Percentiles rank a stretch among this genome's conserved stretches.
phyloP scores from a whole-genome alignment of 2,113 vertebrate species.

The Gallinago paraguaiae region DNA sequence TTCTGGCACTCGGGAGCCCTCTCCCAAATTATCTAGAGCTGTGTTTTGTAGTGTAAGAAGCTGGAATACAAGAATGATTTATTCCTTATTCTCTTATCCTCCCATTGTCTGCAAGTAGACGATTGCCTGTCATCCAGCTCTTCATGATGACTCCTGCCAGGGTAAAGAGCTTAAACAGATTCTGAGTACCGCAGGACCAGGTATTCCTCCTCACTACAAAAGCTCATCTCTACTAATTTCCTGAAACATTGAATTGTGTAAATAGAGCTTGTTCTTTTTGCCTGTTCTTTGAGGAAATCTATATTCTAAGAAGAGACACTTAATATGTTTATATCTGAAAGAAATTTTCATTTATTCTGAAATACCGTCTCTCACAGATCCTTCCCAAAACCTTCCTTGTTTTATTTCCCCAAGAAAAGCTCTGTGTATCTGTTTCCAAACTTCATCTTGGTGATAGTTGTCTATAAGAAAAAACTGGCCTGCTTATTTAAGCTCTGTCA shows the following conservation, averaged over 20 bases:
- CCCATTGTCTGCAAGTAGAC: background rate
- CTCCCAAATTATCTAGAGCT: background rate
- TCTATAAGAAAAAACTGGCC: background rate
- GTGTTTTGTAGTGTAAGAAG: background rate
- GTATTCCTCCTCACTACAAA: background rate
- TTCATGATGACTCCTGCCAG: background rate
- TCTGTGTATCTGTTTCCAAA: constrained; percentile 40
- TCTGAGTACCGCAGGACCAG: background rate
- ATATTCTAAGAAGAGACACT: background rate
- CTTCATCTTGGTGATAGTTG: constrained; percentile 8
- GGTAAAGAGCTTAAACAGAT: background rate
- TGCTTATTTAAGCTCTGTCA: constrained; percentile 40
- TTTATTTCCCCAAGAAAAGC: background rate
- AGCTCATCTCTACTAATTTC: background rate
- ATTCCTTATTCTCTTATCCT: background rate
- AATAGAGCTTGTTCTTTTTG: background rate
- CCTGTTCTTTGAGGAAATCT: background rate
- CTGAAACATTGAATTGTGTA: background rate
- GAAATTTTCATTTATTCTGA: background rate
- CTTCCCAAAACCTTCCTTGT: background rate
- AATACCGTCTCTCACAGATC: background rate
- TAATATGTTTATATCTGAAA: background rate
- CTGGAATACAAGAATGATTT: background rate
- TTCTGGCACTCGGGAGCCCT: background rate
- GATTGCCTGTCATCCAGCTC: background rate